Base-by-base conservation (phyloP, 2,113 vertebrate genomes). In the Zootoca vivipara region DNA sequence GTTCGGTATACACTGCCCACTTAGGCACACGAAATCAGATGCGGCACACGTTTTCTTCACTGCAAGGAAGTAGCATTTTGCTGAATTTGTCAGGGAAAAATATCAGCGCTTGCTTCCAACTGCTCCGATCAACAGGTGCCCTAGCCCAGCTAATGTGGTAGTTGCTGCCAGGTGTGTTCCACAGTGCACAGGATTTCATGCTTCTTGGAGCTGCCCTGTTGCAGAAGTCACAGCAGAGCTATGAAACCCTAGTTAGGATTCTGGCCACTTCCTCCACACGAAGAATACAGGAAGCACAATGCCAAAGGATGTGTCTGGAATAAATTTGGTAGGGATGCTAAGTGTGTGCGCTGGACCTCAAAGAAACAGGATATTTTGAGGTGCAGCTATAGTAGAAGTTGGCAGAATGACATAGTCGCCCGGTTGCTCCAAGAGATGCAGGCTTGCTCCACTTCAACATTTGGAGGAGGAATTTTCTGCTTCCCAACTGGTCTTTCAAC, bases 1-100 rank as follows among this genome's bases (percentile, higher is more conserved):
- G 95, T 96, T 98, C 0, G 99, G 98, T 78, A 99, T 95, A 91
- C 99, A 99, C 40, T 99, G 98, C 22, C 99, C 98, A 64, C 97
- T 99, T 80, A 73, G 89, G 93, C 99, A 99, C 35, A 99, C 98
- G 42, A 99, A 99, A 90, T 99, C 98, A 67, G 96, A 90, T 46
- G 96, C 97, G 0, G 97, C 96, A 91, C 99, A 99, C 0, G 98
- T 99, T 96, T 98, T 99, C 95, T 97, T 97, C 65, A 98, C 99
- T 99, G 96, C 30, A 89, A 90, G 77, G 86, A 42, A 94, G 13
- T 84, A 92, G 12, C 10, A 85, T 28, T 78, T 5, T 0, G 38
- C 73, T 72, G 38, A 42, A 12, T 85, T 92, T 7, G 89, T 40
- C 16, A 1, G 4, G n/a, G 4, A 73, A 75, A 3, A 35, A 77